These are phyloP conservation scores for Latrodectus geometricus DNA, from an alignment of 1,140 invertebrate genomes.

Conservation along the genomic window DNA sequence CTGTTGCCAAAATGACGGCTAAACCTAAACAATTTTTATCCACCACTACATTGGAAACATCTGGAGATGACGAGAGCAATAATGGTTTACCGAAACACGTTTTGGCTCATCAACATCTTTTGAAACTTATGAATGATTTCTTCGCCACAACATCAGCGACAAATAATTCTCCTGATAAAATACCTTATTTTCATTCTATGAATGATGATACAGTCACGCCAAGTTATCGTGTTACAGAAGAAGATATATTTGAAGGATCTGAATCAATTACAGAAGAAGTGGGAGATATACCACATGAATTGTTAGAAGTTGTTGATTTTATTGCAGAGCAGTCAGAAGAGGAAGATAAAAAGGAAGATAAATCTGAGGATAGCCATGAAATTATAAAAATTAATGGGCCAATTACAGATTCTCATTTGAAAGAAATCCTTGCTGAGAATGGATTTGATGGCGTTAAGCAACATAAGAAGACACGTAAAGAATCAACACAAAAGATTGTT, in stretches of 20 bases:
- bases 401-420: constrained; percentile 24
- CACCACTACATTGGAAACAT: constrained; percentile 2
- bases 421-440: constrained; percentile 42
- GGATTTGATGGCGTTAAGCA: background rate
- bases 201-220: background rate
- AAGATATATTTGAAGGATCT: constrained; percentile 35
- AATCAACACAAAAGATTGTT: constrained; percentile 15
- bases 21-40: background rate
- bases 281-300: constrained; percentile 40
- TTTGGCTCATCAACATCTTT: constrained; percentile 45
- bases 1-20: background rate
- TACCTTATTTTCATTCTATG: background rate
- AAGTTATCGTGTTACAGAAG: constrained; percentile 31
- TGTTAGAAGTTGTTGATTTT: constrained; percentile 52
- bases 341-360: constrained; percentile 32
- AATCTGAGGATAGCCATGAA: constrained; percentile 35
- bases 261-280: constrained; percentile 32
- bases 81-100: background rate
- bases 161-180: background rate
- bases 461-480: background rate
- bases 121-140: constrained; percentile 56
- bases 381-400: constrained; percentile 55
- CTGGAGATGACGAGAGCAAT: background rate
- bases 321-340: constrained; percentile 24
- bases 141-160: constrained; percentile 37